Percentiles rank a stretch among this genome's conserved stretches.
phyloP scores from a whole-genome alignment of 2,113 vertebrate species.

The Hylia prasina region DNA sequence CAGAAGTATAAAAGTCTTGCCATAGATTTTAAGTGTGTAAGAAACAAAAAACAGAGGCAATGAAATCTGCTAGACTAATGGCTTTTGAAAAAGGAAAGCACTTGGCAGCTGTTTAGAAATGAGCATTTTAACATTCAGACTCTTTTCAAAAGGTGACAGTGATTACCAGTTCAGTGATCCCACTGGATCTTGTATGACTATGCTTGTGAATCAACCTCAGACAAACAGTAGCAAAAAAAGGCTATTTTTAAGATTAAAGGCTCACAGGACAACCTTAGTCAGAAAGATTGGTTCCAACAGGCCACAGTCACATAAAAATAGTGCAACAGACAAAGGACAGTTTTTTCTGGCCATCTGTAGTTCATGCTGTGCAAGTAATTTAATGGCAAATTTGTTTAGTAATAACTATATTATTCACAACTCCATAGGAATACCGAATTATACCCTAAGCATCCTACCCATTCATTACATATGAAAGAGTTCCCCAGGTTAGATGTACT shows the following conservation, averaged over 20 bases:
- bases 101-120: not conserved
- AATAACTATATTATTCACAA: not conserved
- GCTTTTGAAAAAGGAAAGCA: not conserved
- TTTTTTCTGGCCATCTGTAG: not conserved
- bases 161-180: constrained; percentile 4
- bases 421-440: not conserved
- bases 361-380: not conserved
- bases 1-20: not conserved
- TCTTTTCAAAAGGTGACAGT: constrained; percentile 10
- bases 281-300: not conserved
- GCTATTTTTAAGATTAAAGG: constrained; percentile 20
- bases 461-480: not conserved
- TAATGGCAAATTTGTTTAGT: not conserved
- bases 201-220: not conserved
- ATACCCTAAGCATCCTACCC: not conserved
- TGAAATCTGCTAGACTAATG: not conserved
- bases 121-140: not conserved
- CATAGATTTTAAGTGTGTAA: not conserved
- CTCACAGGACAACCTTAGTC: constrained; percentile 5
- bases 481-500: not conserved
- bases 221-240: not conserved
- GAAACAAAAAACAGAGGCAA: not conserved
- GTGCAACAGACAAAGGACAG: not conserved
- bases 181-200: not conserved
- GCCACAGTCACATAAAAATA: not conserved